These are phyloP conservation scores for Pomatostomus ruficeps DNA, from an alignment of 2,113 vertebrate species.

Conservation along the genomic window DNA sequence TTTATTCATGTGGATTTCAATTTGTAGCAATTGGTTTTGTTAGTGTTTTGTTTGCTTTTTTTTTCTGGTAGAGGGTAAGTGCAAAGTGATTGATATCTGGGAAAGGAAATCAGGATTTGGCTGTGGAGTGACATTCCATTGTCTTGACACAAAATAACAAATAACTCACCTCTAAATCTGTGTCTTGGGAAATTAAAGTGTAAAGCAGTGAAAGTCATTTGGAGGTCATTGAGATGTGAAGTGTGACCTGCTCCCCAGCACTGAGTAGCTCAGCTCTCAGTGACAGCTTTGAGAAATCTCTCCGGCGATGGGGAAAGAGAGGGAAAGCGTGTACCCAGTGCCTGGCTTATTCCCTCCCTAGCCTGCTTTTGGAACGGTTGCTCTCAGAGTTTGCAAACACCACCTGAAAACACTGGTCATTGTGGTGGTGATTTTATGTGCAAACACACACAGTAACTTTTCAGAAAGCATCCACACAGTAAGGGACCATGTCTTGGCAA, in stretches of 20 bases:
- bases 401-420: background rate
- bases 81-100: slow-evolving; percentile 45
- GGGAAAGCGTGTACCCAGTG: accelerated
- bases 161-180: slow-evolving; percentile 18
- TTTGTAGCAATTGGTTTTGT: background rate
- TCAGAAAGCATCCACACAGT: background rate
- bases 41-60: background rate
- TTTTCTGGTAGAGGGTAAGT: slow-evolving; percentile 8
- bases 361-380: background rate
- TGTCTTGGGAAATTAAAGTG: slow-evolving; percentile 46
- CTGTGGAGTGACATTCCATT: slow-evolving; percentile 8
- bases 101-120: slow-evolving; percentile 54
- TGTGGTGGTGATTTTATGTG: background rate
- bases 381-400: background rate
- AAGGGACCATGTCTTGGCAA: background rate
- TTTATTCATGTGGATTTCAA: background rate
- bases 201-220: slow-evolving; percentile 51
- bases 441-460: background rate
- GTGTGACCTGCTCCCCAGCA: background rate
- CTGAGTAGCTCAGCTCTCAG: background rate
- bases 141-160: slow-evolving; percentile 52
- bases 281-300: background rate
- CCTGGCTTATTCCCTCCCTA: background rate
- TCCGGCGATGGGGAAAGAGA: accelerated
- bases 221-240: slow-evolving; percentile 14